Evolutionary conservation across 2,113 vertebrate species (phyloP).

Genomic region (Grammomys dolichurus): DNA sequence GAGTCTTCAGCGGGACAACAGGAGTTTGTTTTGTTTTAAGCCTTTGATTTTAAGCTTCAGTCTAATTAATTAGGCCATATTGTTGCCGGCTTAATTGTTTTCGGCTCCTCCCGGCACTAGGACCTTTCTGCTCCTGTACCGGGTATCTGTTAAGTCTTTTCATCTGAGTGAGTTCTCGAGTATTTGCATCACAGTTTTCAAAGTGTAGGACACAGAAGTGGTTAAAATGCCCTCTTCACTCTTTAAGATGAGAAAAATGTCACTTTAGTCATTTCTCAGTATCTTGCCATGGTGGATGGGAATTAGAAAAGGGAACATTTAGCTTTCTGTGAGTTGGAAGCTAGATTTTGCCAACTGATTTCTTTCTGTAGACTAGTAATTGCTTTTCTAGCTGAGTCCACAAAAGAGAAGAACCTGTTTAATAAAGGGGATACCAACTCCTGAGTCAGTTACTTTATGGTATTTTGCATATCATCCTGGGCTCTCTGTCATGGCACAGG

Average conservation of each 20-base stretch:
- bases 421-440: conserved; percentile 22
- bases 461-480: not conserved
- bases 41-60: conserved; percentile 54
- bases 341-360: conserved; percentile 52
- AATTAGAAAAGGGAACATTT: conserved; percentile 46
- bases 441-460: not conserved
- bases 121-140: conserved; percentile 25
- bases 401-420: conserved; percentile 39
- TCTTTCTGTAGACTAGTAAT: conserved; percentile 33
- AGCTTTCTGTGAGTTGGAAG: conserved; percentile 41
- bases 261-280: conserved; percentile 37
- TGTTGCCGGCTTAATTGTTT: conserved; percentile 24
- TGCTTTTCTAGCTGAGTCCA: conserved; percentile 36
- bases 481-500: not conserved
- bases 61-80: conserved; percentile 8
- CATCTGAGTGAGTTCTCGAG: conserved; percentile 21
- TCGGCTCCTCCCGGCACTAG: not conserved
- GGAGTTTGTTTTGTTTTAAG: conserved; percentile 26
- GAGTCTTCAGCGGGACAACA: not conserved
- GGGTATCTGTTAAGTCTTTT: not conserved
- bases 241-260: conserved; percentile 16
- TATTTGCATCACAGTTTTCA: conserved; percentile 63
- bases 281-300: not conserved
- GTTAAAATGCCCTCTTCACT: conserved; percentile 43
- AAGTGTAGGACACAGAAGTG: not conserved